These are phyloP conservation scores for Malacoraja senta DNA, from an alignment of 2,797 vertebrate genomes.

Conservation along the genomic window DNA sequence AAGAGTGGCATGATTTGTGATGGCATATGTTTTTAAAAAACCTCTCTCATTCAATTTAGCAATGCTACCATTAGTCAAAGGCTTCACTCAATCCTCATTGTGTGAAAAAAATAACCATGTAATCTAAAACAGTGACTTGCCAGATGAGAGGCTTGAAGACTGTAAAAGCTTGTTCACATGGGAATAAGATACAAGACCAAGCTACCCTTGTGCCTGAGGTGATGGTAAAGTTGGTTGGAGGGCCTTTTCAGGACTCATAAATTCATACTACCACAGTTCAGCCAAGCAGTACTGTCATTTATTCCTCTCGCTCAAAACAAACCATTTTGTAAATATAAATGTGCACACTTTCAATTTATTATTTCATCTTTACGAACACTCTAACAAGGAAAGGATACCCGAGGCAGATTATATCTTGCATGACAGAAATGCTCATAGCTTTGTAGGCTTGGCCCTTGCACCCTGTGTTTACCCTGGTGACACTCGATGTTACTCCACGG, in stretches of 20 bases:
- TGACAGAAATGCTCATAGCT: not conserved
- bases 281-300: not conserved
- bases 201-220: not conserved
- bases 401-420: not conserved
- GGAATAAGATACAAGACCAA: not conserved
- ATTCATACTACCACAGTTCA: not conserved
- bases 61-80: not conserved
- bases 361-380: not conserved
- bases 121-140: not conserved
- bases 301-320: not conserved
- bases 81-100: too few relatives aligned
- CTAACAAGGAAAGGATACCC: not conserved
- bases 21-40: not conserved
- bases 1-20: not conserved
- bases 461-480: not conserved
- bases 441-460: not conserved
- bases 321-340: not conserved
- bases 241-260: not conserved
- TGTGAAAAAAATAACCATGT: not conserved
- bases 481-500: not conserved
- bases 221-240: not conserved
- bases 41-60: not conserved
- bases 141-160: not conserved
- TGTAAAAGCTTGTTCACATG: not conserved
- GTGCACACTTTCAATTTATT: not conserved